Evolutionary conservation across 2,797 vertebrate species (phyloP).

Genomic region (Chaenodraco wilsoni): DNA sequence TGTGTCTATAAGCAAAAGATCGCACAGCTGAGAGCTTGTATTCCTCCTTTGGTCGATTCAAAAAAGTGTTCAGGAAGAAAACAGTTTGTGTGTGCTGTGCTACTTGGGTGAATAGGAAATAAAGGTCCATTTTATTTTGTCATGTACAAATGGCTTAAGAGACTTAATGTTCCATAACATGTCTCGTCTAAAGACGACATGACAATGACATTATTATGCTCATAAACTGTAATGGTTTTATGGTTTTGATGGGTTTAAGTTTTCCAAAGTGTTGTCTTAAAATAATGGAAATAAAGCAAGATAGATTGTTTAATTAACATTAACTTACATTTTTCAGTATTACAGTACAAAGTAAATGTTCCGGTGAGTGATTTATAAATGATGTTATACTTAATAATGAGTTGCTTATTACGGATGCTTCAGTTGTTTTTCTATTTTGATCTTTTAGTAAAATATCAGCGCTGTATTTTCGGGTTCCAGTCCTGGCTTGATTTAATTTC

Average conservation of each 20-base stretch:
- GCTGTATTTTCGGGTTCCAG: neutral
- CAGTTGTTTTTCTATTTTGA: neutral
- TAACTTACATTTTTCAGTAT: no score
- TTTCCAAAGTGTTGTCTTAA: neutral
- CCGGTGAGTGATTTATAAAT: neutral
- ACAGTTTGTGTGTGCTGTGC: neutral
- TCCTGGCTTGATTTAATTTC: no score
- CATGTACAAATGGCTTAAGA: neutral
- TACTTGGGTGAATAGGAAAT: neutral
- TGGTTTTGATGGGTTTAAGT: neutral
- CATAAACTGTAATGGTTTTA: constrained; percentile 2
- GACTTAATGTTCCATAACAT: constrained; percentile 8
- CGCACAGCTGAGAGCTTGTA: neutral
- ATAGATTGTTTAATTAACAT: neutral
- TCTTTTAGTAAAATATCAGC: neutral
- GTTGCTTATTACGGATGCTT: neutral
- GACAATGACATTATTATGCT: neutral
- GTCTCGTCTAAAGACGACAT: neutral
- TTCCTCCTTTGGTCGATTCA: neutral
- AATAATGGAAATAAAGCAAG: neutral
- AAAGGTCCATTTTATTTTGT: constrained; percentile 1
- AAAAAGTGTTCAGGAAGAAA: neutral
- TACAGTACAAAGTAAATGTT: neutral
- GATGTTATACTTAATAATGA: neutral
- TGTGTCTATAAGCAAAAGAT: neutral